A percentile compares a stretch with the other conserved stretches of the same genome.
Evolutionary conservation across 1,140 invertebrate species (phyloP).

Genomic region (Calycopis cecrops): DNA sequence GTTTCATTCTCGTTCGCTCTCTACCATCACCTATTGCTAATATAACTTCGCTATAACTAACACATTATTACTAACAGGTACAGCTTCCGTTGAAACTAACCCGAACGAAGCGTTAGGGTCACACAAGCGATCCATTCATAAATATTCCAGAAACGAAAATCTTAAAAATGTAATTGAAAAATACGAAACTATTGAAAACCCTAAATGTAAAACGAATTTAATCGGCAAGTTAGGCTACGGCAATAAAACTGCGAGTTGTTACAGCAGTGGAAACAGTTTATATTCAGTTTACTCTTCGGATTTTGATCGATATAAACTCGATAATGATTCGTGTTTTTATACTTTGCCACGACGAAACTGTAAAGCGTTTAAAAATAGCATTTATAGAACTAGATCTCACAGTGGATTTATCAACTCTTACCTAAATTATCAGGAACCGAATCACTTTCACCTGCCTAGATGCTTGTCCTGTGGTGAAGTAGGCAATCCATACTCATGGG

Average conservation of each 20-base stretch:
- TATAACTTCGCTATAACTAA: constrained; percentile 17
- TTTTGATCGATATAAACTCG: constrained; percentile 44
- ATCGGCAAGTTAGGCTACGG: constrained; percentile 26
- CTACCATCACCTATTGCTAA: no score
- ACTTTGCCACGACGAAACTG: constrained; percentile 36
- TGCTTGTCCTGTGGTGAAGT: constrained; percentile 44
- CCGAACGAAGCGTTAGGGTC: constrained; percentile 37
- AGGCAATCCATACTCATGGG: constrained; percentile 37
- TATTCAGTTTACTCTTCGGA: constrained; percentile 55
- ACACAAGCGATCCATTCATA: constrained; percentile 43
- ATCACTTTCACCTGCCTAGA: constrained; percentile 61
- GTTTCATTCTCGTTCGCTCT: no score
- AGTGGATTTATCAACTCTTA: constrained; percentile 62
- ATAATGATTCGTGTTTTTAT: constrained; percentile 38
- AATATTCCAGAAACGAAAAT: constrained; percentile 44
- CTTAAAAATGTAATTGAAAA: constrained; percentile 40
- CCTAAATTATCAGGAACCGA: constrained; percentile 53
- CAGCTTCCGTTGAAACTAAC: constrained; percentile 26
- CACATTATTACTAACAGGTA: constrained; percentile 35
- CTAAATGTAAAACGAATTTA: constrained; percentile 54
- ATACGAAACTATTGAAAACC: constrained; percentile 39
- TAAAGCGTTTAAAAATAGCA: constrained; percentile 23
- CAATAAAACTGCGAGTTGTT: constrained; percentile 24
- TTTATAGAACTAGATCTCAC: constrained; percentile 60
- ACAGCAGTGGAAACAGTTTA: constrained; percentile 48